Evolutionary conservation across 1,140 invertebrate species (phyloP).

Genomic region (Asobara japonica): DNA sequence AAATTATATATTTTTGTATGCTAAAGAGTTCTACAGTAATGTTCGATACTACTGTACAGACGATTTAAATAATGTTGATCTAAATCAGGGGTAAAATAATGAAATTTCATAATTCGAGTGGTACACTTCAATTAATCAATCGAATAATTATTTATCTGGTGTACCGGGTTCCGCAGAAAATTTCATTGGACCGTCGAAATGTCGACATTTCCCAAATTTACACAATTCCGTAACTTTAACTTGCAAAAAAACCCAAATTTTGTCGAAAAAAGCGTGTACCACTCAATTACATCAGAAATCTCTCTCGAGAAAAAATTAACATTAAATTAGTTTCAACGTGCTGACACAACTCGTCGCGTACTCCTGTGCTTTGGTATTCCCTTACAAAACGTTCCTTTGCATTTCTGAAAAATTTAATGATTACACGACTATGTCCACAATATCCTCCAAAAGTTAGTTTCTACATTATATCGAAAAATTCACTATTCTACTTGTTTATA

Average conservation of each 20-base stretch:
- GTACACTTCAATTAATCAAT: neutral
- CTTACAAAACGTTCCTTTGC: constrained; percentile 60
- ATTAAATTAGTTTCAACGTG: constrained; percentile 56
- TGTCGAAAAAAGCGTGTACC: neutral
- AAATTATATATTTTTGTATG: constrained; percentile 30
- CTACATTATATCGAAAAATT: neutral
- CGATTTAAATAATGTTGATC: constrained; percentile 36
- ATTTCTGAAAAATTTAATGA: constrained; percentile 62
- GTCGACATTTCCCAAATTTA: too few relatives aligned
- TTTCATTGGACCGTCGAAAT: too few relatives aligned
- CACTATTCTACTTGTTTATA: constrained; percentile 49
- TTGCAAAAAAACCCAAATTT: too few relatives aligned
- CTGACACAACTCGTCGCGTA: constrained; percentile 58
- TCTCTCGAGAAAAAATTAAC: neutral
- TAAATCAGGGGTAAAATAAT: neutral
- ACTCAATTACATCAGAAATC: neutral
- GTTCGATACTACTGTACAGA: constrained; percentile 42
- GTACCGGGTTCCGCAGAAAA: too few relatives aligned
- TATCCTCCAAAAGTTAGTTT: neutral
- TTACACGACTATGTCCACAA: constrained; percentile 24
- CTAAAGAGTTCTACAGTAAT: constrained; percentile 32
- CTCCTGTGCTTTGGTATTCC: constrained; percentile 65
- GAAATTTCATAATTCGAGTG: neutral
- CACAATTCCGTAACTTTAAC: too few relatives aligned
- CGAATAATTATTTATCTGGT: too few relatives aligned